Conservation (phyloP, 2,888 invertebrate species). For the Fragum sueziense region DNA sequence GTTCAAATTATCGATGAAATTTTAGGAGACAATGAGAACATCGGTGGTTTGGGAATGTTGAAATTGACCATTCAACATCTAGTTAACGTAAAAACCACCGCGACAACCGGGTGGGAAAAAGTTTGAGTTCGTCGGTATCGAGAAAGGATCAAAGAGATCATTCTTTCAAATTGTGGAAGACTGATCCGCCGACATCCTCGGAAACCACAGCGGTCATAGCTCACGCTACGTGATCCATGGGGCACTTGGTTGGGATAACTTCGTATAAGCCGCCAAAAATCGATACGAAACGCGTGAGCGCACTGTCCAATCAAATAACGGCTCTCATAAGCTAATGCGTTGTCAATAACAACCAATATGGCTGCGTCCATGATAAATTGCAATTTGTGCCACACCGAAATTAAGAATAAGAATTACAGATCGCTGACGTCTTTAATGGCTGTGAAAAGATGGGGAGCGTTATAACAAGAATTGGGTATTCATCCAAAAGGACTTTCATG, state of each 20-base stretch:
- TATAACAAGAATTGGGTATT: not conserved
- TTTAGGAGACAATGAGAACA: too few relatives aligned
- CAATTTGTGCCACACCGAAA: not conserved
- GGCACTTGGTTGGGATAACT: not conserved
- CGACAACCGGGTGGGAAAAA: too few relatives aligned
- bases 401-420: not conserved
- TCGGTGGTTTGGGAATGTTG: too few relatives aligned
- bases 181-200: too few relatives aligned
- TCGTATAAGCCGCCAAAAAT: constrained; percentile 5
- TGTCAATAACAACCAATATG: constrained; percentile 6
- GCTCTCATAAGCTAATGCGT: constrained; percentile 5
- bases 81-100: too few relatives aligned
- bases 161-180: too few relatives aligned
- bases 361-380: not conserved
- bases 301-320: not conserved
- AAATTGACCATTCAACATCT: too few relatives aligned
- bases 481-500: not conserved
- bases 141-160: too few relatives aligned
- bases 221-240: too few relatives aligned
- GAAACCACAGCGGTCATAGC: too few relatives aligned
- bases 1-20: too few relatives aligned
- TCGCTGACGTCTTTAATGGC: not conserved
- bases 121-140: too few relatives aligned
- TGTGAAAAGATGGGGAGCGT: not conserved
- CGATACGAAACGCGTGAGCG: constrained; percentile 4